These are phyloP conservation scores for Microctenopoma steveboyesi DNA, from an alignment of 2,797 vertebrate genomes.

Conservation along the genomic window DNA sequence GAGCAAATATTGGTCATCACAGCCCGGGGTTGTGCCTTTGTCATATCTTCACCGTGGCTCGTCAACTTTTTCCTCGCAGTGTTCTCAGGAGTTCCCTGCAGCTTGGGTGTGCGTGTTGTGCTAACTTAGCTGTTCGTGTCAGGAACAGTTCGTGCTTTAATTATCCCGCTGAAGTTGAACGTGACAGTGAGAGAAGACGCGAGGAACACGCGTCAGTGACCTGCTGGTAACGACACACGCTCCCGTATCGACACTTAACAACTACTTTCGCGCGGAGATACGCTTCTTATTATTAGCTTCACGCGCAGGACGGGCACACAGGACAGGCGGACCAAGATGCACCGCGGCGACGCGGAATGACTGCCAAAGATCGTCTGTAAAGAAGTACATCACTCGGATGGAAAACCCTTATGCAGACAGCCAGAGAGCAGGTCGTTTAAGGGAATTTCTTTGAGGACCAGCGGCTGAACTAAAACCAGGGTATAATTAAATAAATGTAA, in stretches of 20 bases:
- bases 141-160: not conserved
- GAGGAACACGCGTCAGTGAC: not conserved
- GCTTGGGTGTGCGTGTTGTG: constrained; percentile 28
- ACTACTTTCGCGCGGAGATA: not conserved
- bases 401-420: not conserved
- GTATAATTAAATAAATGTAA: not conserved
- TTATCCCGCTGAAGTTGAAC: accelerated
- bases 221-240: not conserved
- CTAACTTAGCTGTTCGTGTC: constrained; percentile 27
- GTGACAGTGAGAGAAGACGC: constrained; percentile 15
- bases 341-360: constrained; percentile 42
- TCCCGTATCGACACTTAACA: not conserved
- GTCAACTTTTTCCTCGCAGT: not conserved
- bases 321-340: constrained; percentile 61
- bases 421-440: too few relatives aligned
- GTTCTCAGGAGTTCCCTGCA: not conserved
- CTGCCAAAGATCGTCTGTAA: constrained; percentile 53
- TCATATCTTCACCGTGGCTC: not conserved
- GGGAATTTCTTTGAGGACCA: not conserved
- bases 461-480: not conserved
- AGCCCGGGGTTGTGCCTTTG: too few relatives aligned
- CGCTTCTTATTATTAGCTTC: not conserved
- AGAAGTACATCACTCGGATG: not conserved
- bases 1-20: not conserved
- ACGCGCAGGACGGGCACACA: not conserved